Base-by-base conservation (phyloP, 2,888 invertebrate genomes). In the Silvanus unidentatus region DNA sequence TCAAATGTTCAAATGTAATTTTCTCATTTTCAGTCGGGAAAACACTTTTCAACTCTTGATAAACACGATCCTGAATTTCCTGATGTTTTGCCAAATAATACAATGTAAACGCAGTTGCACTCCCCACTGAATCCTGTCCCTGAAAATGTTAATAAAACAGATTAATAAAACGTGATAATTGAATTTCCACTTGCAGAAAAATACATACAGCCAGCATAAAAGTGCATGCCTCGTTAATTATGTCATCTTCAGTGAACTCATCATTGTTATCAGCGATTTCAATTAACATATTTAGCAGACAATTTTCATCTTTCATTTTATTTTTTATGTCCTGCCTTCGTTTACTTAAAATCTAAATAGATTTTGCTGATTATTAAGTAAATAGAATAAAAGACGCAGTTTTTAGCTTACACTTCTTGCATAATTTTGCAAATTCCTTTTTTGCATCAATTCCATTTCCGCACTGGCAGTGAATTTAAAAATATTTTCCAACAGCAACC, bases 91-190 rank as follows among this genome's bases (percentile, higher is more conserved):
- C 78, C 1, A 81, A 57, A 39, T 75, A 66, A 52, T 76, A 77
- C 12, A 80, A 62, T n/a, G 75, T 73, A 51, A 80, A 77, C 0
- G 79, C 77, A 1, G 75, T 65, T 0, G 77, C 77, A 0, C 79
- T 73, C 1, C 77, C 77, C 1, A 80, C 79, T 0, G 80, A 79
- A 54, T 81, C 81, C 59, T 81, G 80, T 0, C 81, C 81, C 73
- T n/a, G n/a, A n/a, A n/a, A n/a, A n/a, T n/a, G n/a, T n/a, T n/a
- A n/a, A n/a, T 73, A 47, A 50, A 63, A 58, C 35, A 40, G 34
- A 27, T 16, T 39, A 12, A 8, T 39, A 15, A 9, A 12, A 11
- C 10, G 14, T 12, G 5, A 16, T 15, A 16, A 37, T n/a, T 15
- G 3, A 37, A 13, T 37, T 37, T 9, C 22, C 8, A 22, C 8